Evolutionary conservation across 2,888 invertebrate species (phyloP), one percentile per base, ranked within the genome.

Genomic region (Diplolepis rosae): DNA sequence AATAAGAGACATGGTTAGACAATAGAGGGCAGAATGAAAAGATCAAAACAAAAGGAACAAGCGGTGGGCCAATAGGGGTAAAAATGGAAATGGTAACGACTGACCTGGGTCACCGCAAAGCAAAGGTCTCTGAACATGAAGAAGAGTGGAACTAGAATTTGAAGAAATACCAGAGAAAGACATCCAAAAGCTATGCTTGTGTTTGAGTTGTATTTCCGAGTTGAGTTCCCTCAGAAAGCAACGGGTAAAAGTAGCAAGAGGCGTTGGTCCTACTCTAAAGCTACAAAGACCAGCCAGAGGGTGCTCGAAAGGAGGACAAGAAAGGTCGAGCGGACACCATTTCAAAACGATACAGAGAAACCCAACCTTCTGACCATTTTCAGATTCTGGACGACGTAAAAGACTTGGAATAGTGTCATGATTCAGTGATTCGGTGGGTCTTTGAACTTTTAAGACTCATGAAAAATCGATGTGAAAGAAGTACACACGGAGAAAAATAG

Each of bases 31-130:
- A 27, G 32, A 4, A 22, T 5, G 27, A 28, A 28, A 61, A 50
- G 65, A n/a, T n/a, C n/a, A 32, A 1, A 65, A 48, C 39, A 61
- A 61, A 24, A 39, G 27, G 39, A 39, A n/a, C 7, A 32, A 48
- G 48, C 27, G 5, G n/a, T 11, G 30, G 30, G 66, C 22, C 28
- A n/a, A 50, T 48, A 22, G 50, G 50, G 66, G 48, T 66, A 18
- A 50, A 66, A 66, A 48, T 66, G 66, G 45, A 66, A 66, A 66
- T 66, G 39, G 51, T 70, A 73, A 70, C 56, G 65, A 70, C 66
- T 68, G 61, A 68, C 70, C 66, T 73, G 54, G 45, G 70, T 73
- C 52, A 48, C 56, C 35, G 52, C 68, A 73, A 70, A 70, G 54
- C 32, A 13, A 50, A 61, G 13, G 22, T 42, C 22, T 68, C 15